A percentile compares a stretch with the other conserved stretches of the same genome.
phyloP scores from a whole-genome alignment of 2,888 invertebrate species.

The Nomada ruficornis region DNA sequence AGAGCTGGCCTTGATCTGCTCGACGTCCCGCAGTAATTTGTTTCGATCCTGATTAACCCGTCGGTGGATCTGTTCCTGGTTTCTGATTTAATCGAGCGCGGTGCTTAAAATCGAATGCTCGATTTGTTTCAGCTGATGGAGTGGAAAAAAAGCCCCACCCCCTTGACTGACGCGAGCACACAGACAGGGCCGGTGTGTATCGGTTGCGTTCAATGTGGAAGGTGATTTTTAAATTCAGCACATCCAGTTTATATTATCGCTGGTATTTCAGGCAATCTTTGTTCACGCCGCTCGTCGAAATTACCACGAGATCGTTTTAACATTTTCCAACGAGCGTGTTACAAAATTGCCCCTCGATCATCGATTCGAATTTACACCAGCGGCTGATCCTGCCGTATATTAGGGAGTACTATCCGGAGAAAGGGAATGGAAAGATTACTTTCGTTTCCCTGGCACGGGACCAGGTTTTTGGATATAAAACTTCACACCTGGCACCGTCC shows the following conservation, averaged over 20 bases:
- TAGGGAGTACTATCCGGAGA: slow-evolving; percentile 40
- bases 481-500: slow-evolving; percentile 23
- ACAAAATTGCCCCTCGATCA: neutral
- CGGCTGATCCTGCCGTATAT: neutral
- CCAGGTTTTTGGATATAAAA: slow-evolving; percentile 31
- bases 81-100: slow-evolving; percentile 35
- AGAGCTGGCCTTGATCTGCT: slow-evolving; percentile 50
- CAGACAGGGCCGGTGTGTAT: neutral
- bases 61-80: slow-evolving; percentile 68
- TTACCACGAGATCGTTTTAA: neutral
- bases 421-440: slow-evolving; percentile 13
- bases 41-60: slow-evolving; percentile 77
- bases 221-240: neutral
- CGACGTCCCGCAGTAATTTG: slow-evolving; percentile 72
- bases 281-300: neutral
- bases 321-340: neutral
- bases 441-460: slow-evolving; percentile 50
- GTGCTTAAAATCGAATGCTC: slow-evolving; percentile 5
- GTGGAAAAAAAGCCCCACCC: neutral
- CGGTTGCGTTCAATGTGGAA: neutral
- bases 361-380: neutral
- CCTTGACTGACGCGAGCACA: neutral
- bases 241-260: neutral
- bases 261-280: neutral
- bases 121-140: neutral